A percentile compares a stretch with the other conserved stretches of the same genome.
These are phyloP conservation scores for Rhineura floridana DNA, from an alignment of 2,113 vertebrate genomes.

Conservation along the genomic window DNA sequence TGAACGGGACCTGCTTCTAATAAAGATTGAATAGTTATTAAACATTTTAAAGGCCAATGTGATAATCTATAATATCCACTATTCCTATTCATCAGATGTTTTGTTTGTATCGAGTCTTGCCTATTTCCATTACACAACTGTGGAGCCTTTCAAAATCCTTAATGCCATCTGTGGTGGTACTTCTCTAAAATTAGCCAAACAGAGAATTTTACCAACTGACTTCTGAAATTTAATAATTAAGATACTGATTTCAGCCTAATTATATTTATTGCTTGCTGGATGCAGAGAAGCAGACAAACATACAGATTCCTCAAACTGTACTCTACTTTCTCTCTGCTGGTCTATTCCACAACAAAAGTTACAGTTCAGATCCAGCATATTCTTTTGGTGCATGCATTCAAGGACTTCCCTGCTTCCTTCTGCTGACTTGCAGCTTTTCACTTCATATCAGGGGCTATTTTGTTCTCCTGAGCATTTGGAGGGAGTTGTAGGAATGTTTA, in stretches of 20 bases:
- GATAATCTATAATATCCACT: not conserved
- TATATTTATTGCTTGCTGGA: not conserved
- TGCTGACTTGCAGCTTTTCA: not conserved
- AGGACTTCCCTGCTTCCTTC: not conserved
- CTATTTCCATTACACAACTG: not conserved
- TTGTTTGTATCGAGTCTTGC: not conserved
- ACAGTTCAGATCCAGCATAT: not conserved
- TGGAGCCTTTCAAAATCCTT: not conserved
- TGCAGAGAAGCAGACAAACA: not conserved
- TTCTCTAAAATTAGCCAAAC: not conserved
- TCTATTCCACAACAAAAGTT: not conserved
- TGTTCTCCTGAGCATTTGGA: not conserved
- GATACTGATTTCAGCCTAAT: not conserved
- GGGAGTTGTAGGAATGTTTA: not conserved
- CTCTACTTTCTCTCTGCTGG: not conserved
- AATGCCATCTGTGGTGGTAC: not conserved
- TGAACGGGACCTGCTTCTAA: constrained; percentile 73
- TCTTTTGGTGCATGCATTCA: not conserved
- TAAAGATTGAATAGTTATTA: constrained; percentile 30
- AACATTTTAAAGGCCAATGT: not conserved
- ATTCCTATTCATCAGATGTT: not conserved
- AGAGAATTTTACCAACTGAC: not conserved
- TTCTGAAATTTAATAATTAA: not conserved
- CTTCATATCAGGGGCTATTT: not conserved
- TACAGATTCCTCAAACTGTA: not conserved